Percentiles rank a stretch among this genome's conserved stretches.
Conservation (phyloP, 2,113 vertebrate species). For the Mohoua ochrocephala region DNA sequence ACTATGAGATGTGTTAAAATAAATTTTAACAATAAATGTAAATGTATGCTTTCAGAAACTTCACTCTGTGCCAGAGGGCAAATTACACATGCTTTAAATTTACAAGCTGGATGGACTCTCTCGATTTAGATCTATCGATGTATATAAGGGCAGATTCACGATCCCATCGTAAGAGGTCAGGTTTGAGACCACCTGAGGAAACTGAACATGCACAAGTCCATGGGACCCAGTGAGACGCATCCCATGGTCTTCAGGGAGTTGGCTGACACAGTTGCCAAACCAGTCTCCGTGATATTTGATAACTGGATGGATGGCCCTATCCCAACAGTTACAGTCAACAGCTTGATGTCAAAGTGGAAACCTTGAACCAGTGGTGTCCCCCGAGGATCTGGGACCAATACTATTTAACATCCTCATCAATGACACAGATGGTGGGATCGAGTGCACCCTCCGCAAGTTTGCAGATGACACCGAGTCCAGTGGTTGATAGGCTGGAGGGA, state of each 20-base stretch:
- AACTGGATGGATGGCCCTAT: background rate
- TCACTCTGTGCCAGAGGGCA: background rate
- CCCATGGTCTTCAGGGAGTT: background rate
- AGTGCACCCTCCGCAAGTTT: background rate
- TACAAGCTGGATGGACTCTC: background rate
- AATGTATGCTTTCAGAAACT: background rate
- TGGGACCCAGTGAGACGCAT: background rate
- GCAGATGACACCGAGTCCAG: background rate
- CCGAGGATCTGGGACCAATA: background rate
- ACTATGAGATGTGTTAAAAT: background rate
- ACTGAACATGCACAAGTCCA: background rate
- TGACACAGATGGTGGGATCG: background rate
- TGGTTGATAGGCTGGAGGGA: background rate
- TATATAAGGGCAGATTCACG: background rate
- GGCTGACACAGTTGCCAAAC: background rate
- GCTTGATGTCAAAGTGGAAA: background rate
- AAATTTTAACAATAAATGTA: background rate
- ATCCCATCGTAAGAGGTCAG: accelerated
- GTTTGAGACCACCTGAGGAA: background rate
- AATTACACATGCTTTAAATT: background rate
- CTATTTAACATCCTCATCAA: background rate
- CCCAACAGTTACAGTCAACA: background rate
- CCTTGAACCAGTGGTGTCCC: background rate
- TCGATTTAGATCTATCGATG: background rate
- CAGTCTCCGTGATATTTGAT: background rate